Percentiles rank a stretch among this genome's conserved stretches.
phyloP scores from a whole-genome alignment of 2,113 vertebrate genomes.

The Lanius collurio region DNA sequence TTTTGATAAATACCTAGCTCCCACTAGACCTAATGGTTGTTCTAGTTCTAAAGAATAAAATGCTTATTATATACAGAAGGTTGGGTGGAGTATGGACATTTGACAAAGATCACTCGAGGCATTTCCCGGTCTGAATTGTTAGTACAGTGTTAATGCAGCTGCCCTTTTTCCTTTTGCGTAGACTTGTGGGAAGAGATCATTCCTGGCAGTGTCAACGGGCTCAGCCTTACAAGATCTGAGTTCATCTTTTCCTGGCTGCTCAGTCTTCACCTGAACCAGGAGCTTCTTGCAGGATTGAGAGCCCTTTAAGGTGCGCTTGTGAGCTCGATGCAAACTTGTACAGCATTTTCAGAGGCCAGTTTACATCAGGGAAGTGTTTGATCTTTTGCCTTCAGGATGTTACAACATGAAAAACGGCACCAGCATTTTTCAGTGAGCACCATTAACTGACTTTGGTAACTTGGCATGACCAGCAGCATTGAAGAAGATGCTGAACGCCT shows the following conservation, averaged over 20 bases:
- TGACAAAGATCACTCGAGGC: not conserved
- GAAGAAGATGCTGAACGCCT: not conserved
- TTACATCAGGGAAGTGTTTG: not conserved
- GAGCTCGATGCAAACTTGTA: not conserved
- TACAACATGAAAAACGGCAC: not conserved
- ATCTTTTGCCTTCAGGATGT: not conserved
- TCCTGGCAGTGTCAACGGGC: fast-evolving
- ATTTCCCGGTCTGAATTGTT: not conserved
- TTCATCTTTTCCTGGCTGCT: not conserved
- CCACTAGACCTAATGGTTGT: not conserved
- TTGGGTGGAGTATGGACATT: not conserved
- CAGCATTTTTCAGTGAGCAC: constrained; percentile 11
- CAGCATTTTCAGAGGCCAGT: not conserved
- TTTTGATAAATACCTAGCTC: not conserved
- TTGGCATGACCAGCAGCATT: not conserved
- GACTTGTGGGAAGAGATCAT: not conserved
- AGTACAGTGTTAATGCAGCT: not conserved
- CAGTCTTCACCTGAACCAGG: not conserved
- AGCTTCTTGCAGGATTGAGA: not conserved
- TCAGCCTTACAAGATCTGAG: not conserved
- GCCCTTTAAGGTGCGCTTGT: not conserved
- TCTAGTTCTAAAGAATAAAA: not conserved
- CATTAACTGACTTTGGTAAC: not conserved
- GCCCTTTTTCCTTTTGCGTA: fast-evolving
- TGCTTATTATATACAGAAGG: not conserved